phyloP scores from a whole-genome alignment of 2,888 invertebrate genomes.

The Myathropa florea region DNA sequence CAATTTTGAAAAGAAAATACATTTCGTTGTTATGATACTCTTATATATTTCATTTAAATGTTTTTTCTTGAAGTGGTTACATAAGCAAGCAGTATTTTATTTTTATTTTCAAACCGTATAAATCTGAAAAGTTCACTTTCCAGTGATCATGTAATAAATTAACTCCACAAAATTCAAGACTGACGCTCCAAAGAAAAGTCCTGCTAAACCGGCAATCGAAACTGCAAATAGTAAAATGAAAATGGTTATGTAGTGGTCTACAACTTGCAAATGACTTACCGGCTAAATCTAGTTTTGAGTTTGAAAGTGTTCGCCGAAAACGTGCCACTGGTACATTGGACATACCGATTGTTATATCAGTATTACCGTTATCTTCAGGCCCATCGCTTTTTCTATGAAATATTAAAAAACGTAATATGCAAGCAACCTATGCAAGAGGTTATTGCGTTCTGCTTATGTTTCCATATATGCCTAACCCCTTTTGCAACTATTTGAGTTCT shows the following conservation, averaged over 20 bases:
- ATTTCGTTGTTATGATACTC: no score
- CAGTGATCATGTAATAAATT: conserved; percentile 16
- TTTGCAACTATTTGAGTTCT: no score
- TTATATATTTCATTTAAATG: no score
- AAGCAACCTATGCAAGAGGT: no score
- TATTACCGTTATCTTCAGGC: neutral
- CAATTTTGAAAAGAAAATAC: no score
- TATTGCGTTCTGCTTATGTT: no score
- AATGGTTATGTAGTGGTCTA: neutral
- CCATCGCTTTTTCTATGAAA: conserved; percentile 12
- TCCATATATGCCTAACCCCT: no score
- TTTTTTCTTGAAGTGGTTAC: neutral
- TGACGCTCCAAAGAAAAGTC: conserved; percentile 59
- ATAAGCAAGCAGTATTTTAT: neutral
- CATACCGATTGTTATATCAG: conserved; percentile 18
- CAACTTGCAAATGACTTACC: neutral
- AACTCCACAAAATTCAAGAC: conserved; percentile 45
- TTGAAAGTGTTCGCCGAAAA: neutral
- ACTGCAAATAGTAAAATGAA: conserved; percentile 21
- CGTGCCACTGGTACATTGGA: neutral
- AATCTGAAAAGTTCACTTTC: neutral
- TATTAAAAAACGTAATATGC: neutral
- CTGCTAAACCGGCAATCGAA: conserved; percentile 57
- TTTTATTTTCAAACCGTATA: neutral
- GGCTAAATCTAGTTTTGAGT: conserved; percentile 21